Evolutionary conservation across 1,140 invertebrate species (phyloP).

Genomic region (Lasioglossum baleicum): DNA sequence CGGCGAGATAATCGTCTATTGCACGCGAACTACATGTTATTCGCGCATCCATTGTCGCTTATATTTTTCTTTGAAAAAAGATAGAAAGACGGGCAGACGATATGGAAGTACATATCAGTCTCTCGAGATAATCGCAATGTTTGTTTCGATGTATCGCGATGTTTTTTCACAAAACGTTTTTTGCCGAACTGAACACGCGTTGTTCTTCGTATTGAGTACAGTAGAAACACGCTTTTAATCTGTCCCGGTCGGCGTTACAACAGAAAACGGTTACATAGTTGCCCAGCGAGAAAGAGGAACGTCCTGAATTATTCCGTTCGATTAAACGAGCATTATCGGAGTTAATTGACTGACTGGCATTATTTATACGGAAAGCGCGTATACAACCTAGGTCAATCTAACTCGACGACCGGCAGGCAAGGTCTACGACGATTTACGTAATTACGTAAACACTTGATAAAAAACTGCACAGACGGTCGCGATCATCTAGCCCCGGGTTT

Average conservation of each 20-base stretch:
- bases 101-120: background rate
- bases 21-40: background rate
- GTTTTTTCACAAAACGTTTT: background rate
- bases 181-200: background rate
- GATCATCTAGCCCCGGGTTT: too few species aligned
- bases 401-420: conserved; percentile 39
- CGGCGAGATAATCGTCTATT: background rate
- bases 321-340: conserved; percentile 34
- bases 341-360: conserved; percentile 32
- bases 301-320: conserved; percentile 22
- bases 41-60: background rate
- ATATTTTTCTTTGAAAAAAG: background rate
- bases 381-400: conserved; percentile 59
- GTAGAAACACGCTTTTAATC: background rate
- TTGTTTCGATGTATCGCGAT: background rate
- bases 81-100: background rate
- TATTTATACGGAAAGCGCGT: conserved; percentile 38
- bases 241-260: background rate
- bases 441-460: conserved; percentile 49
- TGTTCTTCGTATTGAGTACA: background rate
- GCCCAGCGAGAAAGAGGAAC: background rate
- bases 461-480: background rate
- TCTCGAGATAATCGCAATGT: background rate
- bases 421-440: conserved; percentile 50
- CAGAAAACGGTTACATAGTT: background rate